Base-by-base conservation (phyloP, 2,888 invertebrate genomes). In the Rhimphoctona megacephalus region DNA sequence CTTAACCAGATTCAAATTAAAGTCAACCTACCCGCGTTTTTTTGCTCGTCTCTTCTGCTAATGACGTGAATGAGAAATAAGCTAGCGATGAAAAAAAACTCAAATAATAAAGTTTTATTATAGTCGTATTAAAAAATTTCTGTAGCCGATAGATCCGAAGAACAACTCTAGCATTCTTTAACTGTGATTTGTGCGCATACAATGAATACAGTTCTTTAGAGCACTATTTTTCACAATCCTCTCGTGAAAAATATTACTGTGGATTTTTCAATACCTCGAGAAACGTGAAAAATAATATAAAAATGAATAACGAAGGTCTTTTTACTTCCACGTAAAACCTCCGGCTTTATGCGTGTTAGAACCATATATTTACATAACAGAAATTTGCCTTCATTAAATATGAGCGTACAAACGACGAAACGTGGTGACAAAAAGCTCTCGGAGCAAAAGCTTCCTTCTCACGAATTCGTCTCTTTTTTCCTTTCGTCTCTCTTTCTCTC, bases 361-460 rank as follows among this genome's bases (percentile, higher is more conserved):
- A 39, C n/a, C 57, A 46, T 57, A 30, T 49, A 67, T 64, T 69
- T 67, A 72, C 72, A 86, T 77, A 77, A 39, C 54, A 49, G 66
- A 30, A 76, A 73, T 80, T 76, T 46, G 33, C 52, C 54, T 72
- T n/a, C 19, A 46, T 64, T 36, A 64, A 61, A 78, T 43, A n/a
- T 22, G 54, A 33, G 36, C 70, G 36, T 33, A 83, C 22, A 66
- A 39, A 52, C 36, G 66, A 74, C 39, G 46, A 81, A 77, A 80
- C 64, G 19, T 22, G 14, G 83, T 22, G 76, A 83, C 70, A 33
- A 57, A 79, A 76, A 81, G 70, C 76, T 73, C 61, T 52, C n/a
- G 57, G 69, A 22, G 57, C 82, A 54, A 81, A 64, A 72, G 72
- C 72, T 70, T 36, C 74, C 78, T 46, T 17, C 81, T 39, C 30